A percentile compares a stretch with the other conserved stretches of the same genome.
These are phyloP conservation scores for Tetramorium bicarinatum DNA, from an alignment of 2,888 invertebrate genomes.

Conservation along the genomic window DNA sequence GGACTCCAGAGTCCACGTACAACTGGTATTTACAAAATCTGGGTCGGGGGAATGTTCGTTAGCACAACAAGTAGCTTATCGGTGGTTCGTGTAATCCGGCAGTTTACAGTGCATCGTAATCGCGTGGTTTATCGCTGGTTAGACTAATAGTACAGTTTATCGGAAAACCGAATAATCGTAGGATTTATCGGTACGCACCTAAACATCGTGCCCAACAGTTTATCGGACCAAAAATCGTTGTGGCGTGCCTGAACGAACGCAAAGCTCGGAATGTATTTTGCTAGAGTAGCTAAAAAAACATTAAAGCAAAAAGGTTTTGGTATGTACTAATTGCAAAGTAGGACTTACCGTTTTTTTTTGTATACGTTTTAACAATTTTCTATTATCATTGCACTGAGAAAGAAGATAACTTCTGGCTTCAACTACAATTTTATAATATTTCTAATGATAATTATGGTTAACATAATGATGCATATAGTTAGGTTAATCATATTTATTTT, in stretches of 20 bases:
- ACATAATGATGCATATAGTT: no score
- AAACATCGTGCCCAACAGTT: constrained; percentile 15
- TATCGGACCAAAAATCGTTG: constrained; percentile 11
- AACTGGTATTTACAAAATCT: constrained; percentile 15
- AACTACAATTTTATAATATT: no score
- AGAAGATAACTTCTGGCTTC: no score
- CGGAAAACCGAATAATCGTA: constrained; percentile 36
- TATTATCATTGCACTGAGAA: background rate
- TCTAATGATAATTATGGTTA: no score
- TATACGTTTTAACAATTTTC: background rate
- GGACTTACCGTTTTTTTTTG: background rate
- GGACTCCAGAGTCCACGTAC: background rate
- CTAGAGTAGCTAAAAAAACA: background rate
- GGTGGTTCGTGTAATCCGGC: constrained; percentile 34
- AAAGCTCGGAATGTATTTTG: background rate
- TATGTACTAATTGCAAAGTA: background rate
- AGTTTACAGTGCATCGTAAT: constrained; percentile 48
- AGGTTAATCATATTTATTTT: no score
- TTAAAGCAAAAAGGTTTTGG: background rate
- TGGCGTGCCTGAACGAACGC: background rate
- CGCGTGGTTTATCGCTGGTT: constrained; percentile 47
- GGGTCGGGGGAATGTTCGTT: constrained; percentile 36
- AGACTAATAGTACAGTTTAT: constrained; percentile 50
- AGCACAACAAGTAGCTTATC: constrained; percentile 43
- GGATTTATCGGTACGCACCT: constrained; percentile 31